A percentile compares a stretch with the other conserved stretches of the same genome.
phyloP scores from a whole-genome alignment of 2,888 invertebrate genomes.

The Neria commutata region DNA sequence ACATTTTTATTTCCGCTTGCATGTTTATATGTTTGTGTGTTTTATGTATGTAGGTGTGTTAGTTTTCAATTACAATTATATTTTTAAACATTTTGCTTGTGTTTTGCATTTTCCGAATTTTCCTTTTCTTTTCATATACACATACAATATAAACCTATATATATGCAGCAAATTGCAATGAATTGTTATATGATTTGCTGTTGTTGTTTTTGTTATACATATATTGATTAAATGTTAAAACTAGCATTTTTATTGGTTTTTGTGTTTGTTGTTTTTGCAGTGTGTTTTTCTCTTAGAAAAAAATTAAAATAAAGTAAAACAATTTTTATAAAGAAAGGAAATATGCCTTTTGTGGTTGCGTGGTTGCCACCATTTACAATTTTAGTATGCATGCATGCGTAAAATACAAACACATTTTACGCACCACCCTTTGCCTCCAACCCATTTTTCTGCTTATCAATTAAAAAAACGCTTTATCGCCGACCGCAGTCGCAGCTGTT shows the following conservation, averaged over 20 bases:
- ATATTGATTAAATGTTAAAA: not conserved
- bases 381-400: slow-evolving; percentile 5
- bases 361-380: not conserved
- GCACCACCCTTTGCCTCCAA: too few relatives aligned
- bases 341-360: slow-evolving; percentile 28
- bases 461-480: too few relatives aligned
- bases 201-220: not conserved
- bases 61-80: slow-evolving; percentile 8
- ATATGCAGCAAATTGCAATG: too few relatives aligned
- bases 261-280: slow-evolving; percentile 2
- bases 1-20: not conserved
- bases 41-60: not conserved
- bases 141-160: too few relatives aligned
- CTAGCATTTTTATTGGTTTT: not conserved
- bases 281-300: not conserved
- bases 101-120: too few relatives aligned
- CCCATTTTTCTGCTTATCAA: too few relatives aligned
- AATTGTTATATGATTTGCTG: too few relatives aligned
- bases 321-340: slow-evolving; percentile 29
- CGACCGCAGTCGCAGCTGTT: too few relatives aligned
- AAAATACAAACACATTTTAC: too few relatives aligned
- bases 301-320: slow-evolving; percentile 3
- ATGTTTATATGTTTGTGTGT: slow-evolving; percentile 7
- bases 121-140: too few relatives aligned
- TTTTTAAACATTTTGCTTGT: too few relatives aligned